Base-by-base conservation (phyloP, 2,888 invertebrate species). In the Sarcophaga variegata region DNA sequence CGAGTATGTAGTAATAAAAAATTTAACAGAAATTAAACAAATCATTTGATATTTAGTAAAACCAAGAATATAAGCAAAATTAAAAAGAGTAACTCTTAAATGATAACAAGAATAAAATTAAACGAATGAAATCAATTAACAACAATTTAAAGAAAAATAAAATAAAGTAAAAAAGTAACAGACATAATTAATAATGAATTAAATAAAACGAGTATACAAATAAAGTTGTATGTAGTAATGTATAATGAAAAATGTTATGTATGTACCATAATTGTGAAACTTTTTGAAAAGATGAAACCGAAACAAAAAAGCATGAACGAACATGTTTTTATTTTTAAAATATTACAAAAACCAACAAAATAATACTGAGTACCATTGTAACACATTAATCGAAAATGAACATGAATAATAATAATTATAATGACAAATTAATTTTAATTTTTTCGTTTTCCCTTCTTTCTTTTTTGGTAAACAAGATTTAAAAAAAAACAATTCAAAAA, bases 371-470 rank as follows among this genome's bases (percentile, higher is more conserved):
- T 66, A 74, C 77, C 60, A 87, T 88, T 86, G 75, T 78, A 77
- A 77, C 60, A 83, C 49, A 66, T 83, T 88, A 88, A 87, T 87
- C 86, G 81, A 89, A 86, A 86, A 86, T 83, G 84, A 66, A 49
- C 17, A 88, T 8, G 12, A 54, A 54, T 4, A 14, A 70, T 79
- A 85, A 87, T 71, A 81, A 84, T 76, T 86, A 83, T 76, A 86
- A 72, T 74, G 79, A 62, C 59, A 80, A 74, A 84, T 11, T 69
- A 64, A 49, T 67, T 71, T 66, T 69, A 80, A 54, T 79, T 78
- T 70, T 69, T 78, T 81, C 81, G 64, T 71, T 76, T 60, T 64
- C 54, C 54, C 54, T 14, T 70, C 62, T 64, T 62, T 37, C 49
- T 79, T 22, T 64, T 74, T 74, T 62, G 49, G 72, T 69, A 63